Evolutionary conservation across 2,113 vertebrate species (phyloP).

Genomic region (Zapus hudsonius): DNA sequence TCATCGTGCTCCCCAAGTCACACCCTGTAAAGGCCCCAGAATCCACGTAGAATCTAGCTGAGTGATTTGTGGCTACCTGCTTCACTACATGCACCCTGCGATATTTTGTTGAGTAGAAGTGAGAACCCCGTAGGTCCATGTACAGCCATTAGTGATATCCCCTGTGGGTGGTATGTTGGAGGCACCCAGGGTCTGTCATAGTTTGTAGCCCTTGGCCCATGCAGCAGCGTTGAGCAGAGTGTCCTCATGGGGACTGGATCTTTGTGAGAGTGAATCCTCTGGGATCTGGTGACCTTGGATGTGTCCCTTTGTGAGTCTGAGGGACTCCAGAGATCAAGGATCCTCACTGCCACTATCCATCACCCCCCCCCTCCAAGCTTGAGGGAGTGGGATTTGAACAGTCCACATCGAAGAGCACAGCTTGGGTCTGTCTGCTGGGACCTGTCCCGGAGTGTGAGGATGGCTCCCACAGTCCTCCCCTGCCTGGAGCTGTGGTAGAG

Average conservation of each 20-base stretch:
- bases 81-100: not conserved
- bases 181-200: too few relatives aligned
- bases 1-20: too few relatives aligned
- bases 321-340: not conserved
- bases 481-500: accelerated
- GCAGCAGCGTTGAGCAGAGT: not conserved
- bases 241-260: not conserved
- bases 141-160: not conserved
- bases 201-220: not conserved
- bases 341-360: not conserved
- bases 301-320: not conserved
- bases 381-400: not conserved
- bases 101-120: not conserved
- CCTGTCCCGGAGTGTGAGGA: not conserved
- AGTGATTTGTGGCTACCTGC: too few relatives aligned
- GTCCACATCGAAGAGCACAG: not conserved
- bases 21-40: too few relatives aligned
- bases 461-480: not conserved
- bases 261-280: not conserved
- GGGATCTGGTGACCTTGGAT: not conserved
- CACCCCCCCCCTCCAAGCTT: not conserved
- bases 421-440: not conserved
- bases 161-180: accelerated
- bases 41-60: not conserved
- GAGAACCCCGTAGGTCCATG: accelerated